Evolutionary conservation across 2,113 vertebrate genomes (phyloP), one percentile per base, ranked within the genome.

Genomic region (Pomatorhinus ruficollis): DNA sequence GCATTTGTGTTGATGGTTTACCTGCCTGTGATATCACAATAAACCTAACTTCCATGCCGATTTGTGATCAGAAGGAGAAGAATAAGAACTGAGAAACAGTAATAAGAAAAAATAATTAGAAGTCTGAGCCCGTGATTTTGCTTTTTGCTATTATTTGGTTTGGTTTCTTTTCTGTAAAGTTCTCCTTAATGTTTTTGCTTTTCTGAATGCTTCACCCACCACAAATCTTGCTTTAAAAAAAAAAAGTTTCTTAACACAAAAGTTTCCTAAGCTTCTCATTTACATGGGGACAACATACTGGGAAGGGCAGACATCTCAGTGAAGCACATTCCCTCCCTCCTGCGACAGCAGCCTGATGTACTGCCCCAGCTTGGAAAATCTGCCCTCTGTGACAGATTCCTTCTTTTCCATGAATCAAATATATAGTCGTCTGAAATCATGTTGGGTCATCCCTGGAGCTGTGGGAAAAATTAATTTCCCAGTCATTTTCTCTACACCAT

Each of bases 261-360:
- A 68, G 6, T 60, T 66, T 60, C 9, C 45, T 47, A 49, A 33
- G 33, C 14, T 23, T 63, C 18, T 19, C 12, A 16, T 70, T 75
- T n/a, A 53, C 10, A 10, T 7, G 6, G 7, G 60, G 10, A 6
- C 21, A 33, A 22, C 8, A 68, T 28, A 72, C 49, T 0, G 1
- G 22, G 65, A 87, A 69, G 6, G 24, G 7, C 30, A 64, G 37
- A 10, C 9, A 31, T 35, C 5, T 37, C 11, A 2, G 7, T 12
- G 30, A 77, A 59, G 14, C 23, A 44, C 31, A 52, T 18, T 42
- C 11, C 15, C 12, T 70, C 35, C 5, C 21, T 75, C 14, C 19
- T 45, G 31, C 0, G 0, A 14, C 8, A 14, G 9, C 23, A 35
- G 11, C 6, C 23, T 63, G 14, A 39, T 9, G 5, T 23, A 20